A percentile compares a stretch with the other conserved stretches of the same genome.
Evolutionary conservation across 2,113 vertebrate genomes (phyloP).

Genomic region (Neoarius graeffei): DNA sequence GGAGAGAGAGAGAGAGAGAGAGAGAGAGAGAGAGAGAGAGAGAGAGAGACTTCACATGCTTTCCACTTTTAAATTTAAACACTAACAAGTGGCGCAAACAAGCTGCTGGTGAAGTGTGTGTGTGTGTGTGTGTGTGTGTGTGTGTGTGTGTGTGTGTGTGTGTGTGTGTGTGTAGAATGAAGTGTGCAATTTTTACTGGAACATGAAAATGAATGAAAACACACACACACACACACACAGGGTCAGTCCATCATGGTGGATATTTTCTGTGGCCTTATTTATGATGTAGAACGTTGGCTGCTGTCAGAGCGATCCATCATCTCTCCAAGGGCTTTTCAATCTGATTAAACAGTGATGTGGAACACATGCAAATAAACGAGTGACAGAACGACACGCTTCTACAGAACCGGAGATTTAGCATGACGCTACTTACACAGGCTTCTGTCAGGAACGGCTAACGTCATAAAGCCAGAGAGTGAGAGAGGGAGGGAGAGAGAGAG

Average conservation of each 20-base stretch:
- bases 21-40: background rate
- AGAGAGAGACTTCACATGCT: background rate
- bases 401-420: conserved; percentile 10
- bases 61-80: no score
- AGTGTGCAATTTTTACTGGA: background rate
- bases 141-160: background rate
- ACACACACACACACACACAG: conserved; percentile 5
- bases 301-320: conserved; percentile 37
- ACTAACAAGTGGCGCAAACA: background rate
- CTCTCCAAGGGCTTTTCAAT: conserved; percentile 29
- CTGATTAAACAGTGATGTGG: conserved; percentile 29
- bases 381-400: background rate
- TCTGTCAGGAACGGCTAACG: background rate
- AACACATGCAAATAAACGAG: conserved; percentile 36
- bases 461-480: background rate
- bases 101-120: background rate
- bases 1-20: background rate
- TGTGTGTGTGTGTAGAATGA: background rate
- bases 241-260: conserved; percentile 18
- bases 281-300: background rate
- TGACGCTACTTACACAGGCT: background rate
- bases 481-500: background rate
- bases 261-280: conserved; percentile 25
- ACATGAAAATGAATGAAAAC: background rate
- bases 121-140: background rate